These are phyloP conservation scores for Piprites chloris DNA, from an alignment of 2,113 vertebrate species.

Conservation along the genomic window DNA sequence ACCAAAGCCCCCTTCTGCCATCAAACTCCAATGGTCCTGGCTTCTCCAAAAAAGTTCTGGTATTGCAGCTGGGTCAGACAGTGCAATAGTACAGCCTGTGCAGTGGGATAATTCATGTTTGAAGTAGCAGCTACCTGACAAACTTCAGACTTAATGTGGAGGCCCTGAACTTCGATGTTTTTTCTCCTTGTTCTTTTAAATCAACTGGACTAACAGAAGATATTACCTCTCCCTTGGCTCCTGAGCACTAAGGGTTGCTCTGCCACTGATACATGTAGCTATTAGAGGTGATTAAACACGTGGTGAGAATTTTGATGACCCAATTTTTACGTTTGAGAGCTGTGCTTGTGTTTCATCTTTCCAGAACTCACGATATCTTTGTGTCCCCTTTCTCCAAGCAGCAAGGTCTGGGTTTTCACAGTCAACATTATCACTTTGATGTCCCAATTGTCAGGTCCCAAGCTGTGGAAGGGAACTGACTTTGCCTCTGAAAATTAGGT, in stretches of 20 bases:
- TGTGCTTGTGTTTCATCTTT: not conserved
- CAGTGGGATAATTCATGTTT: not conserved
- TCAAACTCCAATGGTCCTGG: not conserved
- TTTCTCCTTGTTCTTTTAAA: not conserved
- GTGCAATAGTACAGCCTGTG: not conserved
- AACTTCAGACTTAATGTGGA: not conserved
- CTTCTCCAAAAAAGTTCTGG: not conserved
- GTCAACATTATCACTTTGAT: not conserved
- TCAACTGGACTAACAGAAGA: not conserved
- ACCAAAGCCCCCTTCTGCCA: not conserved
- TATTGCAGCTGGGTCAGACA: not conserved
- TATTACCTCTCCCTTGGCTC: rapidly evolving
- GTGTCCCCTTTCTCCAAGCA: not conserved
- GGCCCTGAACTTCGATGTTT: not conserved
- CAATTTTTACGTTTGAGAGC: not conserved
- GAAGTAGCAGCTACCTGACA: not conserved
- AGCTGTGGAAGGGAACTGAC: not conserved
- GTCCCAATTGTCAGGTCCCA: not conserved
- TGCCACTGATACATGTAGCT: not conserved
- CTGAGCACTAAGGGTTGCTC: not conserved
- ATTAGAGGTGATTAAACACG: rapidly evolving
- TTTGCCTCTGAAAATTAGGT: not conserved
- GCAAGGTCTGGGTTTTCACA: not conserved
- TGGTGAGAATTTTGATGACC: not conserved
- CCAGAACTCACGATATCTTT: not conserved